A percentile compares a stretch with the other conserved stretches of the same genome.
These are phyloP conservation scores for Eristalinus aeneus DNA, from an alignment of 2,888 invertebrate species.

Conservation along the genomic window DNA sequence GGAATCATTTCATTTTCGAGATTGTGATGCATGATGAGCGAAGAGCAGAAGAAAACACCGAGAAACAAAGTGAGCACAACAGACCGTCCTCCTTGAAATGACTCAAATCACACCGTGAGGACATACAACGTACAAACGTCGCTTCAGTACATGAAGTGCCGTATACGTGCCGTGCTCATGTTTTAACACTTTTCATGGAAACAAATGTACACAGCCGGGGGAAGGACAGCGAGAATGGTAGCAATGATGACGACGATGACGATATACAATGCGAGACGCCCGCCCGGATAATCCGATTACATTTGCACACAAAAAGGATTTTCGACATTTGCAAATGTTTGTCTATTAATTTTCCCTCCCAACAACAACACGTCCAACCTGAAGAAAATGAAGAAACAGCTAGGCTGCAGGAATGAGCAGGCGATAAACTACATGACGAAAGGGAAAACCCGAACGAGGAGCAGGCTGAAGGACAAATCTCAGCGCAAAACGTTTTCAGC, in stretches of 20 bases:
- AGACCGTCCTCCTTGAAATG: slow-evolving; percentile 6
- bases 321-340: slow-evolving; percentile 70
- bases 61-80: not conserved
- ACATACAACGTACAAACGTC: not conserved
- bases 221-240: slow-evolving; percentile 2
- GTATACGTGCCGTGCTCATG: not conserved
- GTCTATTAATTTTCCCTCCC: slow-evolving; percentile 63
- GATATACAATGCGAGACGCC: slow-evolving; percentile 17
- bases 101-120: slow-evolving; percentile 12
- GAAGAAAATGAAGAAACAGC: not conserved
- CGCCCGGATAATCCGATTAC: slow-evolving; percentile 66
- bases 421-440: slow-evolving; percentile 59
- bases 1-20: not conserved
- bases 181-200: slow-evolving; percentile 21
- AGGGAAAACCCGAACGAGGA: slow-evolving; percentile 30
- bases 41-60: slow-evolving; percentile 5
- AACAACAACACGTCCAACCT: not conserved
- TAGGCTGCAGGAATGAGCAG: not conserved
- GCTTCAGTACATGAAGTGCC: not conserved
- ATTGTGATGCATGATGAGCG: slow-evolving; percentile 16
- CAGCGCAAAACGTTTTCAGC: slow-evolving; percentile 48
- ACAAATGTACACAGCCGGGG: slow-evolving; percentile 17
- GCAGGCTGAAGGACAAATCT: slow-evolving; percentile 47
- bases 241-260: slow-evolving; percentile 9
- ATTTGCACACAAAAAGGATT: slow-evolving; percentile 59